A percentile compares a stretch with the other conserved stretches of the same genome.
Evolutionary conservation across 2,888 invertebrate species (phyloP).

Genomic region (Standfussiana lucernea): DNA sequence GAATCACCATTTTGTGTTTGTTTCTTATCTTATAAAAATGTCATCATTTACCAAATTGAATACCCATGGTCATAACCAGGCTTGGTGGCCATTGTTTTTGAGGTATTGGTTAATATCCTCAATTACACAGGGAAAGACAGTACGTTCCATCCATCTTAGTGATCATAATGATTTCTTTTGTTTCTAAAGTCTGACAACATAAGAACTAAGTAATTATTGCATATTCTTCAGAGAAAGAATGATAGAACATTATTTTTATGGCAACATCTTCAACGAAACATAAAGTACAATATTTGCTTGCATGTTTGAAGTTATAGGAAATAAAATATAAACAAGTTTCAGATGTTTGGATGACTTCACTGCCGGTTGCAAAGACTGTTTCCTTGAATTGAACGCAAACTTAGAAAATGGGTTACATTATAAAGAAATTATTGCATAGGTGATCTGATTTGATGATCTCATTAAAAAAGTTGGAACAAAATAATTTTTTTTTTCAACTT

Average conservation of each 20-base stretch:
- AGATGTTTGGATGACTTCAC: constrained; percentile 49
- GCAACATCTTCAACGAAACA: constrained; percentile 49
- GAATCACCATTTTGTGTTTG: background rate
- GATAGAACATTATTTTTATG: constrained; percentile 26
- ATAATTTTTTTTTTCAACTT: background rate
- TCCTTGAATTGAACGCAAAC: constrained; percentile 53
- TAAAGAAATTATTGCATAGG: constrained; percentile 48
- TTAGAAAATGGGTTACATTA: constrained; percentile 50
- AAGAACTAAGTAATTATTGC: background rate
- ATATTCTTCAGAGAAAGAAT: constrained; percentile 29
- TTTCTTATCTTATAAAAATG: background rate
- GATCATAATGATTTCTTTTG: background rate
- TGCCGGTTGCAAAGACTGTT: constrained; percentile 32
- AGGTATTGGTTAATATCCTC: background rate
- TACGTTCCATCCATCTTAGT: background rate
- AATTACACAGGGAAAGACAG: background rate
- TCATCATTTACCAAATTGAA: background rate
- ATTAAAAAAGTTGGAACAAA: constrained; percentile 41
- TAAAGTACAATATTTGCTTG: constrained; percentile 45
- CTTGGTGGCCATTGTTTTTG: background rate
- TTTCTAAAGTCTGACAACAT: background rate
- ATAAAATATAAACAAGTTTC: constrained; percentile 53
- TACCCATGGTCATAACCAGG: background rate
- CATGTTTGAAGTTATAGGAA: constrained; percentile 43
- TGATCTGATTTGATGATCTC: constrained; percentile 36